phyloP scores from a whole-genome alignment of 1,140 invertebrate genomes.

The Drosophila punjabiensis region DNA sequence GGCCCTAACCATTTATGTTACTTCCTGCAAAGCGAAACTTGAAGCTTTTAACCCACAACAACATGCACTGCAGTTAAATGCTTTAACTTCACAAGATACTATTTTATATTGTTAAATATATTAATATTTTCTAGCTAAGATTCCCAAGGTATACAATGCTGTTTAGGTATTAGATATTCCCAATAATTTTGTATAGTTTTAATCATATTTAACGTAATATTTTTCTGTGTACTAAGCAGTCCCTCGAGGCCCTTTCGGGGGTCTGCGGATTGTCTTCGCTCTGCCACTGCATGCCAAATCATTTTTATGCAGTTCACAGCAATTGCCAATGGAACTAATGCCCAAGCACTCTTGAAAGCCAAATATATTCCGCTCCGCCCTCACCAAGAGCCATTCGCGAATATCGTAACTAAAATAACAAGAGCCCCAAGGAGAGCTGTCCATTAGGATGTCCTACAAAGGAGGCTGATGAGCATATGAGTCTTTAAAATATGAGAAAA shows the following conservation, averaged over 20 bases:
- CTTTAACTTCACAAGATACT: background rate
- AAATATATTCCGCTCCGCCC: slow-evolving; percentile 72
- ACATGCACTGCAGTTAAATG: slow-evolving; percentile 8
- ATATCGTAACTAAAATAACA: slow-evolving; percentile 35
- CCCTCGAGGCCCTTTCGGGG: slow-evolving; percentile 12
- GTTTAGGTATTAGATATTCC: background rate
- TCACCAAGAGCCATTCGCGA: slow-evolving; percentile 54
- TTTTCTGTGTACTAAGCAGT: slow-evolving; percentile 32
- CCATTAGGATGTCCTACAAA: slow-evolving; percentile 9
- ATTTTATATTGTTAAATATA: background rate
- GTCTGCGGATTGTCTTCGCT: slow-evolving; percentile 25
- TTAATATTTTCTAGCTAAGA: background rate
- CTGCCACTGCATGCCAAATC: slow-evolving; percentile 80
- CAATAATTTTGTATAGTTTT: background rate
- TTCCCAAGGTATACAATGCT: background rate
- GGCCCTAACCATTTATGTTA: slow-evolving; percentile 36
- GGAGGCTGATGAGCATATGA: background rate
- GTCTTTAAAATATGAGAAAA: background rate
- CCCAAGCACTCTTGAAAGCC: slow-evolving; percentile 27
- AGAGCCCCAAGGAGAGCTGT: slow-evolving; percentile 8
- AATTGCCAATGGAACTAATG: slow-evolving; percentile 75
- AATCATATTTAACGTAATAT: background rate
- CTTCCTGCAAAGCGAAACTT: slow-evolving; percentile 38
- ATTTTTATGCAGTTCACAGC: slow-evolving; percentile 78
- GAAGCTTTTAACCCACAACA: slow-evolving; percentile 6